These are phyloP conservation scores for Anas platyrhynchos DNA, from an alignment of 2,113 vertebrate species.

Conservation along the genomic window DNA sequence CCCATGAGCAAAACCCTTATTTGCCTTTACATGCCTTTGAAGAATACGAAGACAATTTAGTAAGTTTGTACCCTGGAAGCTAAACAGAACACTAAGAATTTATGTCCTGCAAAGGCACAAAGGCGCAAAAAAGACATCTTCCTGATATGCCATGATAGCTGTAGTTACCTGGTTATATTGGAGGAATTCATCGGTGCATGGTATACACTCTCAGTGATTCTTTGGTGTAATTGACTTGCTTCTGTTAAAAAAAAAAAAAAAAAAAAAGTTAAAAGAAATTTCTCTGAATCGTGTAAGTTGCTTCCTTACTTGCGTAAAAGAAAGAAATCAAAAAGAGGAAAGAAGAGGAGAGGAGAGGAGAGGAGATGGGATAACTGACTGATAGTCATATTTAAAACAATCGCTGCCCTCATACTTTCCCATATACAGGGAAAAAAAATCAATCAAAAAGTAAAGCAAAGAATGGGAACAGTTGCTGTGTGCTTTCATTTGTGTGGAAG, in stretches of 20 bases:
- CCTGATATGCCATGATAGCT: background rate
- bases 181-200: constrained; percentile 84
- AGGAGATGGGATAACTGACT: background rate
- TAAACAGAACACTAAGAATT: background rate
- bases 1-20: background rate
- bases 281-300: background rate
- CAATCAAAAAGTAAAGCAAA: background rate
- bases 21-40: background rate
- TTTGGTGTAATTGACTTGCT: constrained; percentile 89
- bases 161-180: constrained; percentile 72
- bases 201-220: constrained; percentile 85
- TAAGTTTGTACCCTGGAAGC: background rate
- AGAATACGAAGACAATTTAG: background rate
- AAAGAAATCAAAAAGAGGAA: too few relatives aligned
- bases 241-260: constrained; percentile 74
- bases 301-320: background rate
- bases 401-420: too few relatives aligned
- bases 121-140: background rate
- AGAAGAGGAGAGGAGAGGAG: background rate
- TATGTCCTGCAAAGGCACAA: background rate
- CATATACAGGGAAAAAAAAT: background rate
- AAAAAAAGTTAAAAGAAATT: constrained; percentile 3
- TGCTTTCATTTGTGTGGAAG: background rate
- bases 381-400: background rate
- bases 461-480: background rate